A percentile compares a stretch with the other conserved stretches of the same genome.
phyloP scores from a whole-genome alignment of 1,140 invertebrate species.

The Eupristina koningsbergeri region DNA sequence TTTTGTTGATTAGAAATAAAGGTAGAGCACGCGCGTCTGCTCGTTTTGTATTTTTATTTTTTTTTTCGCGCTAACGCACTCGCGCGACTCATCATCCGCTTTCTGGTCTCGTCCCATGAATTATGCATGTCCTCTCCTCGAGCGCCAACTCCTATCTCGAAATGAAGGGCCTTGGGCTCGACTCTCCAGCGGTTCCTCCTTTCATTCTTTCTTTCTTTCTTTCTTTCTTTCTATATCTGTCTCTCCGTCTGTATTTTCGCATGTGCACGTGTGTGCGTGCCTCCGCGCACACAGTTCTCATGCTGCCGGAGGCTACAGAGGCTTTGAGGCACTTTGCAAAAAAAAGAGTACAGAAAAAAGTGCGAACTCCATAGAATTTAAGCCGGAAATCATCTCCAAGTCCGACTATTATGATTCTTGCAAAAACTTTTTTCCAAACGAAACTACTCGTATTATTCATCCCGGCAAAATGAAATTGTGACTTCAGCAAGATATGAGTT shows the following conservation, averaged over 20 bases:
- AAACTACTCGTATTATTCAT: slow-evolving; percentile 4
- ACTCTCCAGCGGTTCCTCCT: background rate
- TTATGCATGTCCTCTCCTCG: slow-evolving; percentile 33
- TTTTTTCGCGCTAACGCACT: background rate
- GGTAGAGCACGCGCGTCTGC: background rate
- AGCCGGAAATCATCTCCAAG: slow-evolving; percentile 22
- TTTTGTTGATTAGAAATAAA: background rate
- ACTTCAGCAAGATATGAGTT: background rate
- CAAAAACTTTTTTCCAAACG: background rate
- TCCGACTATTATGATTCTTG: background rate
- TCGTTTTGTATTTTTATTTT: slow-evolving; percentile 7
- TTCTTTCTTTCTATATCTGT: too few relatives aligned
- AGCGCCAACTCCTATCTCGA: slow-evolving; percentile 26
- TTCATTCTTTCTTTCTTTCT: background rate
- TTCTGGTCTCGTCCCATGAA: slow-evolving; percentile 36
- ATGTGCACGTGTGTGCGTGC: too few relatives aligned
- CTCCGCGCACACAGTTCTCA: background rate
- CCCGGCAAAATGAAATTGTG: background rate
- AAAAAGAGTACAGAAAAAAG: background rate
- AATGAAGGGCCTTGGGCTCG: slow-evolving; percentile 16
- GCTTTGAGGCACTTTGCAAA: background rate
- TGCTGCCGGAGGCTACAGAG: background rate
- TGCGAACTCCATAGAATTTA: slow-evolving; percentile 12
- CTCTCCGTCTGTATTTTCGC: too few relatives aligned
- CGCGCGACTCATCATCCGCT: slow-evolving; percentile 37